Evolutionary conservation across 2,888 invertebrate species (phyloP).

Genomic region (Kryphioiulus occultus): DNA sequence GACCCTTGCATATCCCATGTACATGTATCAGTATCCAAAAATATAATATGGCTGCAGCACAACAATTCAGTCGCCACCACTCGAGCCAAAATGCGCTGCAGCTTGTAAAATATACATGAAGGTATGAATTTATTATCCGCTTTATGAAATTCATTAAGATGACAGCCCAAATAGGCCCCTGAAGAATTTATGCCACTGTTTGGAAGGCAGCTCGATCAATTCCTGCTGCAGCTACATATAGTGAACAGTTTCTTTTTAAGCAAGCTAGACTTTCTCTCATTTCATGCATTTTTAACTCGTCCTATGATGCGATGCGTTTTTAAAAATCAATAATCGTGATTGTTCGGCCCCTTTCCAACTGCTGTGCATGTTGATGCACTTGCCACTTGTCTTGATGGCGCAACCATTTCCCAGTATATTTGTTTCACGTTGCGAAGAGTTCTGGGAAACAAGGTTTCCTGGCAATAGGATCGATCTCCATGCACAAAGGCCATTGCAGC

Average conservation of each 20-base stretch:
- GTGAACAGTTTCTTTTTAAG: neutral
- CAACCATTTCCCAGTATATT: neutral
- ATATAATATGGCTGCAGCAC: neutral
- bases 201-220: neutral
- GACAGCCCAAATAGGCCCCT: neutral
- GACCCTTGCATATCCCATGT: neutral
- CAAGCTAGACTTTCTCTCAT: neutral
- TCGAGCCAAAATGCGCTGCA: neutral
- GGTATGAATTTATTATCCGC: slow-evolving; percentile 5
- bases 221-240: neutral
- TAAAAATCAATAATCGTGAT: neutral
- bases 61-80: neutral
- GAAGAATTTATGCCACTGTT: neutral
- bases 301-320: neutral
- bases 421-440: neutral
- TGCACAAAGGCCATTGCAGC: too few species aligned
- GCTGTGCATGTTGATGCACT: neutral
- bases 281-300: slow-evolving; percentile 5
- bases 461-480: too few species aligned
- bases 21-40: neutral
- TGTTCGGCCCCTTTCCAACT: neutral
- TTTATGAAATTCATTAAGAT: slow-evolving; percentile 5
- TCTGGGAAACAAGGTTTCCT: neutral
- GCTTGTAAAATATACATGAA: neutral
- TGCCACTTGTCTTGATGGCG: too few species aligned